Conservation (phyloP, 2,888 invertebrate genomes). For the Mesorhabditis sp. region DNA sequence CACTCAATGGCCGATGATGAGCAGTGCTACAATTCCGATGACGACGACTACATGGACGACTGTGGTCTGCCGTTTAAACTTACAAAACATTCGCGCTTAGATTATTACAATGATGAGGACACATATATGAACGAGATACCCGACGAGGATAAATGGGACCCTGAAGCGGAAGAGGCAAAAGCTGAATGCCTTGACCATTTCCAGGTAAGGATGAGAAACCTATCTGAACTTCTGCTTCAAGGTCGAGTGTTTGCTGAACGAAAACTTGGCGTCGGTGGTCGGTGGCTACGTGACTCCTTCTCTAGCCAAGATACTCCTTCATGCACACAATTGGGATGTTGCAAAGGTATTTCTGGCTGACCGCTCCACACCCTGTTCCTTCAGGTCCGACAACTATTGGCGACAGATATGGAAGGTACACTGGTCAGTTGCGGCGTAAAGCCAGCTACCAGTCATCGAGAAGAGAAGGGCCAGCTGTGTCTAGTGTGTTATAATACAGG, state of each 20-base stretch:
- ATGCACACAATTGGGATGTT: conserved; percentile 84
- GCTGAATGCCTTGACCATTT: conserved; percentile 29
- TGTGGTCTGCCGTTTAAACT: not conserved
- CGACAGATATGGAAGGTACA: conserved; percentile 12
- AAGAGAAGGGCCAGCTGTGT: conserved; percentile 29
- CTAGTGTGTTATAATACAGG: conserved; percentile 15
- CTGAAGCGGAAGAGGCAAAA: conserved; percentile 32
- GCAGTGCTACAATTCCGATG: not conserved
- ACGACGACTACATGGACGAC: not conserved
- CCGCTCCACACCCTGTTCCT: conserved; percentile 70
- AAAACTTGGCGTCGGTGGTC: conserved; percentile 22
- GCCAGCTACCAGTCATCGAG: conserved; percentile 6
- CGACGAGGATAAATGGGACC: conserved; percentile 21
- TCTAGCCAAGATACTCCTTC: conserved; percentile 67
- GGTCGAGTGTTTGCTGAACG: conserved; percentile 34
- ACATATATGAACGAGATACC: conserved; percentile 24
- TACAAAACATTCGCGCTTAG: conserved; percentile 11
- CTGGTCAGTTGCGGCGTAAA: conserved; percentile 15
- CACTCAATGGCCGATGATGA: not conserved
- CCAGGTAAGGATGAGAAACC: conserved; percentile 18
- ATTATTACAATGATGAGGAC: conserved; percentile 36
- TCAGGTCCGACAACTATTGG: conserved; percentile 10
- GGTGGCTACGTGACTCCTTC: conserved; percentile 26
- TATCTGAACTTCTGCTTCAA: conserved; percentile 12
- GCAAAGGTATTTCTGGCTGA: conserved; percentile 67